Percentiles rank a stretch among this genome's conserved stretches.
Conservation (phyloP, 2,888 invertebrate genomes). For the Conchocele bisecta region DNA sequence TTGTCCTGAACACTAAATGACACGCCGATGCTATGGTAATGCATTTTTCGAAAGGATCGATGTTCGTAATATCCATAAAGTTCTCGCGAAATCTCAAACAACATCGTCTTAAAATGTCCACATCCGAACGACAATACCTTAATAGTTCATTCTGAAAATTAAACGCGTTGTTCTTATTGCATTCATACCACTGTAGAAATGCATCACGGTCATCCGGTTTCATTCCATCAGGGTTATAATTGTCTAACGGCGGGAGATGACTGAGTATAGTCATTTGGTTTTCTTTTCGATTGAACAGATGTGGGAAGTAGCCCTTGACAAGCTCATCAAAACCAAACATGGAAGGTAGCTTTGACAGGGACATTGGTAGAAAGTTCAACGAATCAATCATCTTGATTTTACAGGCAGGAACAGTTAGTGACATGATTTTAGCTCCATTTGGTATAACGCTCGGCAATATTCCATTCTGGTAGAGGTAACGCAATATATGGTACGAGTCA, state of each 20-base stretch:
- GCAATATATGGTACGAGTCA: constrained; percentile 47
- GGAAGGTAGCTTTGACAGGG: constrained; percentile 27
- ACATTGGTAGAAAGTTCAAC: constrained; percentile 43
- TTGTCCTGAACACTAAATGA: constrained; percentile 22
- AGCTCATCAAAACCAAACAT: constrained; percentile 33
- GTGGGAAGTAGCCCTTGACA: constrained; percentile 43
- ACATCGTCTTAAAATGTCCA: constrained; percentile 26
- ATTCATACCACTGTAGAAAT: constrained; percentile 27
- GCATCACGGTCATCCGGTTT: constrained; percentile 19
- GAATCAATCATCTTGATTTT: constrained; percentile 48
- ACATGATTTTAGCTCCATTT: constrained; percentile 32
- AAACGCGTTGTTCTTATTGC: constrained; percentile 15
- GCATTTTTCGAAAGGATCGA: constrained; percentile 38
- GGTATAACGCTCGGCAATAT: constrained; percentile 43
- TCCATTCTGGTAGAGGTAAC: constrained; percentile 40
- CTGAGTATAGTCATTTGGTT: constrained; percentile 8
- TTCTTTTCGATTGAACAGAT: constrained; percentile 34
- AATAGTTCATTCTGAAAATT: constrained; percentile 25
- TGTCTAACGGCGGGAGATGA: constrained; percentile 17
- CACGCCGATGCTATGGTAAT: constrained; percentile 41
- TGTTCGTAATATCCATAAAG: constrained; percentile 15
- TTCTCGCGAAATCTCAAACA: constrained; percentile 26
- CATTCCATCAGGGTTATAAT: constrained; percentile 41
- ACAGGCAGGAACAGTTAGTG: constrained; percentile 24
- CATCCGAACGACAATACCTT: constrained; percentile 32